Evolutionary conservation across 2,888 invertebrate genomes (phyloP).

Genomic region (Metellina segmentata): DNA sequence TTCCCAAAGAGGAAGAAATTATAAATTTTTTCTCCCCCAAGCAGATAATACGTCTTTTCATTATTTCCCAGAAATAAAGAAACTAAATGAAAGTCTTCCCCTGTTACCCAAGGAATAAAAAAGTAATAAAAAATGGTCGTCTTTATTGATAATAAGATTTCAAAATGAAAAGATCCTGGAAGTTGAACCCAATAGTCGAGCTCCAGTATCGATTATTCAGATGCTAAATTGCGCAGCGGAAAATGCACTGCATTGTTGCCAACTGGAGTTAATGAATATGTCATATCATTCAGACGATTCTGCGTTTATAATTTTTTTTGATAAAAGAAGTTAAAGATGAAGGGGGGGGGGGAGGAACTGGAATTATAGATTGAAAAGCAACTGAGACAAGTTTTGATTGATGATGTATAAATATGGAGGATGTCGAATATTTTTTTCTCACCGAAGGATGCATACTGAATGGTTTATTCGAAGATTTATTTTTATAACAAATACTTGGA

Average conservation of each 20-base stretch:
- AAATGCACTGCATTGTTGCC: not conserved
- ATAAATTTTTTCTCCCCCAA: not conserved
- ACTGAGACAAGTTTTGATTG: not conserved
- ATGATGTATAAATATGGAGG: not conserved
- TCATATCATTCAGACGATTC: conserved; percentile 4
- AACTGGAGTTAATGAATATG: conserved; percentile 18
- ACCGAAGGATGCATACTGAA: not conserved
- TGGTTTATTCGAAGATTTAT: not conserved
- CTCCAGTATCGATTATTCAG: not conserved
- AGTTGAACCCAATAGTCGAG: not conserved
- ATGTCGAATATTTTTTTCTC: not conserved
- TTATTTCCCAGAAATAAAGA: not conserved
- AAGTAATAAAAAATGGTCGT: not conserved
- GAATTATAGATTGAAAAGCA: not conserved
- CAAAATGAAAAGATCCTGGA: not conserved
- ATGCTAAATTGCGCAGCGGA: not conserved
- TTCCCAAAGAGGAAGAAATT: not conserved
- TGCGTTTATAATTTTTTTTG: not conserved
- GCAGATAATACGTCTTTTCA: not conserved
- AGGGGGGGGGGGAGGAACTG: too few relatives aligned
- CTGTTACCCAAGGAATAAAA: not conserved
- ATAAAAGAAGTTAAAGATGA: not conserved
- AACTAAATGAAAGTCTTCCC: not conserved
- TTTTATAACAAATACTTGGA: too few relatives aligned
- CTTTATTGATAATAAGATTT: conserved; percentile 1